Conservation (phyloP, 2,888 invertebrate genomes). For the Catocala nupta region DNA sequence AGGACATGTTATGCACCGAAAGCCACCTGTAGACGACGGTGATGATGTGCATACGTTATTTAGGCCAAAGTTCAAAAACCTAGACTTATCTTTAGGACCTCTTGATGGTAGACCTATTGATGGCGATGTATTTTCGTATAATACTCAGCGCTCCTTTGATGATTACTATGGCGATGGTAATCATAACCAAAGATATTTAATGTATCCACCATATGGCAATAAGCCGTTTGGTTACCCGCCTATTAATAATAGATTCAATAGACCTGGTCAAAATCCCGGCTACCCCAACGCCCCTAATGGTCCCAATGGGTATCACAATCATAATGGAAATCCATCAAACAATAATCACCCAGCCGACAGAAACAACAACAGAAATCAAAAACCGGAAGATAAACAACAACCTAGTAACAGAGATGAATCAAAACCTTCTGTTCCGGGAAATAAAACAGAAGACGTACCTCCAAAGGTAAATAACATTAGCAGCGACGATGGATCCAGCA, state of each 20-base stretch:
- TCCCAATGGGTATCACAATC: background rate
- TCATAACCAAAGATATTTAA: background rate
- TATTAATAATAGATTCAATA: background rate
- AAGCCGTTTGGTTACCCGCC: conserved; percentile 7
- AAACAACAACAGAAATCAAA: background rate
- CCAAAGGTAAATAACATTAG: conserved; percentile 31
- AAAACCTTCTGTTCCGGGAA: background rate
- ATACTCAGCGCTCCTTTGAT: background rate
- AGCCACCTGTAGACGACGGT: too few relatives aligned
- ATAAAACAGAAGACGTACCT: conserved; percentile 6
- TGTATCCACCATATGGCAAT: conserved; percentile 5
- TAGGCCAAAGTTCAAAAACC: background rate
- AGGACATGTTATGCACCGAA: conserved; percentile 3
- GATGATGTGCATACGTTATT: too few relatives aligned
- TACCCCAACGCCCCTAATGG: too few relatives aligned
- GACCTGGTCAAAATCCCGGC: background rate
- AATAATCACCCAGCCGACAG: too few relatives aligned
- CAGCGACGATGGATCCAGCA: conserved; percentile 5
- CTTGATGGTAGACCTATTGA: background rate
- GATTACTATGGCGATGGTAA: background rate
- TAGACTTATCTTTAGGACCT: too few relatives aligned
- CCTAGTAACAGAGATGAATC: background rate
- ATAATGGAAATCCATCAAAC: background rate
- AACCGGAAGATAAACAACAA: background rate
- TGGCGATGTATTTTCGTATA: conserved; percentile 6